These are phyloP conservation scores for Lepidotrigona ventralis DNA, from an alignment of 1,140 invertebrate species.

Conservation along the genomic window DNA sequence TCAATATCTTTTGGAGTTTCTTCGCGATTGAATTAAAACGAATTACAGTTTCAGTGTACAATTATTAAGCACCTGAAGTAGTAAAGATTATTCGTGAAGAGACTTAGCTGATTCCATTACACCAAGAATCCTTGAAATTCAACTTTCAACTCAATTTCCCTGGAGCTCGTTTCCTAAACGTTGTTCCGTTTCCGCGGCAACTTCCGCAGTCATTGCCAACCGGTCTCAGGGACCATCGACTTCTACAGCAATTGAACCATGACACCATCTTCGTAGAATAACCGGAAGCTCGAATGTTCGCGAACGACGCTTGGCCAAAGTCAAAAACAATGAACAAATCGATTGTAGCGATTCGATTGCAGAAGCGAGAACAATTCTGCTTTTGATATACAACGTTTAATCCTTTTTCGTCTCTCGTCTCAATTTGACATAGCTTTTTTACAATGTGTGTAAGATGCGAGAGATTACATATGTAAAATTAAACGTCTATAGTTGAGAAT, in stretches of 20 bases:
- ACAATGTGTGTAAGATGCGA: too few species aligned
- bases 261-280: neutral
- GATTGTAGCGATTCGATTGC: neutral
- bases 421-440: too few species aligned
- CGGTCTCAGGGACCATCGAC: neutral
- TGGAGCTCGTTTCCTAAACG: constrained; percentile 12
- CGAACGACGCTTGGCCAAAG: neutral
- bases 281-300: neutral
- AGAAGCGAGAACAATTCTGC: neutral
- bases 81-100: neutral
- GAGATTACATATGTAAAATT: too few species aligned
- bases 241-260: constrained; percentile 7
- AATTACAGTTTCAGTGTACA: constrained; percentile 4
- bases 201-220: constrained; percentile 2
- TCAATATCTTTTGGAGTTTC: neutral
- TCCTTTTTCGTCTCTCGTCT: neutral
- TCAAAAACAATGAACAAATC: neutral
- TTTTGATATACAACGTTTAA: neutral
- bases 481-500: too few species aligned
- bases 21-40: neutral
- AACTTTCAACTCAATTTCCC: constrained; percentile 30
- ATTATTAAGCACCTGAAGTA: neutral
- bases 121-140: constrained; percentile 15
- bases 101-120: neutral
- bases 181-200: constrained; percentile 24